Percentiles rank a stretch among this genome's conserved stretches.
Conservation (phyloP, 1,140 invertebrate species). For the Drosophila chauvacae region DNA sequence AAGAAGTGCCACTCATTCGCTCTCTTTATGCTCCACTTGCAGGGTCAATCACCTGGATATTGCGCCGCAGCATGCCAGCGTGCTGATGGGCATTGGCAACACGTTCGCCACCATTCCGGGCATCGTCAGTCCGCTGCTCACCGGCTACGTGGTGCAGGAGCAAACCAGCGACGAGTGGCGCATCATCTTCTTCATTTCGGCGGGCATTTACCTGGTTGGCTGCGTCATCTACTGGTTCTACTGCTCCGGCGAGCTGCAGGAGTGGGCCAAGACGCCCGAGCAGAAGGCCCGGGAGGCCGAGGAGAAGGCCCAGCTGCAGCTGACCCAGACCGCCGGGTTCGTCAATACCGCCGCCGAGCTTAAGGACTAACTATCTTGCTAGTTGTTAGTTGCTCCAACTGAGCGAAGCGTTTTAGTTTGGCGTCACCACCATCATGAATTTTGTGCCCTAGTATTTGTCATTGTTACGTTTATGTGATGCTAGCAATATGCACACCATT, state of each 20-base stretch:
- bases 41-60: constrained; percentile 95
- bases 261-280: constrained; percentile 88
- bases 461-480: constrained; percentile 68
- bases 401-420: constrained; percentile 38
- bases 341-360: constrained; percentile 68
- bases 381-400: not conserved
- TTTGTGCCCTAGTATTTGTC: constrained; percentile 53
- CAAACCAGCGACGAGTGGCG: constrained; percentile 92
- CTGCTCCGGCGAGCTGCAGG: constrained; percentile 91
- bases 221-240: constrained; percentile 92
- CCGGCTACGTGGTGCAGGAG: constrained; percentile 90
- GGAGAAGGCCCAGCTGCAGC: constrained; percentile 61
- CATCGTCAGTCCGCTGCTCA: constrained; percentile 92
- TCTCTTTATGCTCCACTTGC: constrained; percentile 23
- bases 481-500: constrained; percentile 49
- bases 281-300: constrained; percentile 67
- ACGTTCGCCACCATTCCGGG: constrained; percentile 95
- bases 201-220: constrained; percentile 91
- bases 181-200: constrained; percentile 92
- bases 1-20: constrained; percentile 2
- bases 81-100: constrained; percentile 95
- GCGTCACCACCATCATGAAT: constrained; percentile 55
- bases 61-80: constrained; percentile 92
- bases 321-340: constrained; percentile 60
- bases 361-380: constrained; percentile 53